Base-by-base conservation (phyloP, 2,797 vertebrate species). In the Centropyge bicolor region DNA sequence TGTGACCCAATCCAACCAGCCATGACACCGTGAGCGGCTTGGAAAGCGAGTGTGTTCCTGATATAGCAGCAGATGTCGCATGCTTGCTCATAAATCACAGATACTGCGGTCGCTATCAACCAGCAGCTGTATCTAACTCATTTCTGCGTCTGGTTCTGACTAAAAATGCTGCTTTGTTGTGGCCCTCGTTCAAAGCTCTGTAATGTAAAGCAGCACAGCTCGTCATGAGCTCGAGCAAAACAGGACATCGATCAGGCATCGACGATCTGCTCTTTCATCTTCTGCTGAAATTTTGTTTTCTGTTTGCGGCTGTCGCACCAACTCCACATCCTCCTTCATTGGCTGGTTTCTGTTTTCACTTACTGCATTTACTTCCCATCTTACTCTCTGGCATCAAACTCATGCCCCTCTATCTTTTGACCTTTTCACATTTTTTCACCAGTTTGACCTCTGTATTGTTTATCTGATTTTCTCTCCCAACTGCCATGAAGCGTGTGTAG, bases 101-200 rank as follows among this genome's bases (percentile, higher is more conserved):
- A 89, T 83, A 81, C 81, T 92, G 81, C 43, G 90, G 92, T 93
- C 40, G 69, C 73, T 88, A 90, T 94, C 91, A 89, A 84, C 85
- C 20, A 43, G 74, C n/a, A 64, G 71, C 82, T 90, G 87, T 75
- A 86, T 92, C 87, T 82, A 74, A 64, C 59, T 82, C 82, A 81
- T 79, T 87, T 68, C 80, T 19, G 76, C 90, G 84, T 93, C 88
- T 89, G 59, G 72, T 61, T 89, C 67, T 91, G 88, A 90, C 88
- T 94, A 86, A 83, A 91, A 92, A 88, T 74, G 76, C 61, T 6
- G 40, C 86, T 90, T 83, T 88, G 88, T 88, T 88, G 83, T 84
- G 57, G 49, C 45, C 38, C 27, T 61, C 74, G 14, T n/a, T 24
- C 17, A 75, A 31, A 74, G 51, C 41, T 60, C 27, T 49, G 55